A percentile compares a stretch with the other conserved stretches of the same genome.
phyloP scores from a whole-genome alignment of 1,140 invertebrate species.

The Drosophila pallidifrons region DNA sequence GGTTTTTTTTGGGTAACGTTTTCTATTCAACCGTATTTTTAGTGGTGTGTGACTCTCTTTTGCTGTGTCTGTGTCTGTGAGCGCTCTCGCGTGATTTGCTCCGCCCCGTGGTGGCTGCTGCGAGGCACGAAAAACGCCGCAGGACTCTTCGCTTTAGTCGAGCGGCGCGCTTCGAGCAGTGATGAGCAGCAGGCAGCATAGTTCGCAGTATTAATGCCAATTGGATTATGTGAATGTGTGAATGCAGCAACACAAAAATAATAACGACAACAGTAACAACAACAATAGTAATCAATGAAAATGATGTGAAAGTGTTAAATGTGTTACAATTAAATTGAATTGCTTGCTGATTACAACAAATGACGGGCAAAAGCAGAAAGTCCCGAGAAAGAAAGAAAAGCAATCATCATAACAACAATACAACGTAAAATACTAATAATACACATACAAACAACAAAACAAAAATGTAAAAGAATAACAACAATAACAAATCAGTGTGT shows the following conservation, averaged over 20 bases:
- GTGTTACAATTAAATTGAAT: conserved; percentile 71
- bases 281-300: conserved; percentile 52
- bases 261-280: conserved; percentile 2
- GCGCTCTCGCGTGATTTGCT: conserved; percentile 57
- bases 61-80: not conserved
- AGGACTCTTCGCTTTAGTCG: conserved; percentile 72
- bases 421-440: conserved; percentile 17
- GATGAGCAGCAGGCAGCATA: conserved; percentile 50
- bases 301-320: conserved; percentile 77
- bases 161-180: conserved; percentile 70
- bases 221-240: conserved; percentile 58
- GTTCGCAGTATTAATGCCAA: conserved; percentile 50
- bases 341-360: conserved; percentile 77
- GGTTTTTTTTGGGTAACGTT: conserved; percentile 35
- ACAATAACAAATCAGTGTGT: conserved; percentile 56
- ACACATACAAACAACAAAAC: conserved; percentile 8
- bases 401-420: conserved; percentile 57
- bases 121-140: conserved; percentile 72
- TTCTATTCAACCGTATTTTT: conserved; percentile 13
- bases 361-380: conserved; percentile 49
- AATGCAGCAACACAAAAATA: not conserved
- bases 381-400: conserved; percentile 30
- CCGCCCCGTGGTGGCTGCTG: conserved; percentile 72
- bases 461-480: conserved; percentile 27
- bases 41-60: conserved; percentile 23